Base-by-base conservation (phyloP, 2,888 invertebrate species). In the Amphiduros pacificus region DNA sequence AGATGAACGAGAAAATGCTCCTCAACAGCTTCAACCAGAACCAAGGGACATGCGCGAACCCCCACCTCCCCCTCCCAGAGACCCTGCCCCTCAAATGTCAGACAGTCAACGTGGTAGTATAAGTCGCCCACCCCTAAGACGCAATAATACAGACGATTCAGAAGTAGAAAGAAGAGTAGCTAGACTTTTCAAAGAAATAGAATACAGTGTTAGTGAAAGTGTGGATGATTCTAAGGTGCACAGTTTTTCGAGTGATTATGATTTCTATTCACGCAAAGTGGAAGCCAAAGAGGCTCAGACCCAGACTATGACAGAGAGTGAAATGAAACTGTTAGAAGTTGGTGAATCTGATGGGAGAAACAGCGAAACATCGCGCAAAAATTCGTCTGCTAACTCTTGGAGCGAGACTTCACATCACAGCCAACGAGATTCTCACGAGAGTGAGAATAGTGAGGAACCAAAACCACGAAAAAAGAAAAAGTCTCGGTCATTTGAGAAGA, bases 81-180 rank as follows among this genome's bases (percentile, higher is more conserved):
- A 36, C 36, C n/a, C n/a, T n/a, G n/a, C n/a, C n/a, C n/a, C n/a
- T n/a, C n/a, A n/a, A n/a, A 44, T 44, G 6, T 44, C 44, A 5
- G 22, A 22, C 22, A 44, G 22, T 44, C 20, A 22, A 11, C 20
- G 44, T 44, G 44, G 44, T 6, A 22, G 20, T 4, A 44, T 17
- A n/a, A 22, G 9, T 44, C 27, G 69, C n/a, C 62, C 63, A 14
- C 61, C 67, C 17, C 53, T 68, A 6, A 51, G 52, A 20, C 36
- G 67, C 24, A 66, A 69, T 57, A 69, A 68, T 51, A 68, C 67
- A 9, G 69, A 68, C 52, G 69, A 69, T 52, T 69, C 69, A n/a
- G 69, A 69, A 53, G 63, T 69, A 26, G 69, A 68, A 55, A 26
- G 67, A 20, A 60, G 67, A 11, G 65, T 69, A 28, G 69, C 67